Conservation (phyloP, 2,888 invertebrate species). For the Caradrina kadenii region DNA sequence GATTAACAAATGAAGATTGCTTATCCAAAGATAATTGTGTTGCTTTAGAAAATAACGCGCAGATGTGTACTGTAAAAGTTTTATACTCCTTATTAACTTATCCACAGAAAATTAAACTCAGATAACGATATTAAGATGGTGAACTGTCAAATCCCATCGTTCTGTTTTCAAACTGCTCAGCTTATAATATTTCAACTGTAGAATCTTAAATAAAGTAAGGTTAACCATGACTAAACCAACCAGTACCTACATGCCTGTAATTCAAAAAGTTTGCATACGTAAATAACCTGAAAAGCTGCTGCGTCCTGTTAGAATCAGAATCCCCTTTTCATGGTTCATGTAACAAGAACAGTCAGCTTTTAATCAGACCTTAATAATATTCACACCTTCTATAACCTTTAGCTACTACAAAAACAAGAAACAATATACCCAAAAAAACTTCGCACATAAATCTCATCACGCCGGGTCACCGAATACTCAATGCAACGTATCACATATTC, state of each 20-base stretch:
- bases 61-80: no score
- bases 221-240: no score
- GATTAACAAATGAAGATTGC: background rate
- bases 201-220: no score
- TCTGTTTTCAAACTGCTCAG: no score
- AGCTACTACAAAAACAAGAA: constrained; percentile 34
- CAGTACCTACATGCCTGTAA: background rate
- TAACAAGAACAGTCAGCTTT: constrained; percentile 7
- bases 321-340: background rate
- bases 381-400: constrained; percentile 36
- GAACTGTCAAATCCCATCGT: no score
- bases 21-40: background rate
- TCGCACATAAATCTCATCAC: constrained; percentile 61
- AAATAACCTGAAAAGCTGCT: background rate
- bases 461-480: constrained; percentile 49
- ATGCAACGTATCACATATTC: constrained; percentile 52
- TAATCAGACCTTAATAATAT: background rate
- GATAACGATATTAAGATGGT: no score
- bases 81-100: no score
- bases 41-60: background rate
- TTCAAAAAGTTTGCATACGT: background rate
- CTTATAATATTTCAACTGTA: no score
- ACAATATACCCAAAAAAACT: constrained; percentile 51
- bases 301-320: background rate
- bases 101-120: no score